phyloP scores from a whole-genome alignment of 2,797 vertebrate species.

The Dendrocincla tyrannina region DNA sequence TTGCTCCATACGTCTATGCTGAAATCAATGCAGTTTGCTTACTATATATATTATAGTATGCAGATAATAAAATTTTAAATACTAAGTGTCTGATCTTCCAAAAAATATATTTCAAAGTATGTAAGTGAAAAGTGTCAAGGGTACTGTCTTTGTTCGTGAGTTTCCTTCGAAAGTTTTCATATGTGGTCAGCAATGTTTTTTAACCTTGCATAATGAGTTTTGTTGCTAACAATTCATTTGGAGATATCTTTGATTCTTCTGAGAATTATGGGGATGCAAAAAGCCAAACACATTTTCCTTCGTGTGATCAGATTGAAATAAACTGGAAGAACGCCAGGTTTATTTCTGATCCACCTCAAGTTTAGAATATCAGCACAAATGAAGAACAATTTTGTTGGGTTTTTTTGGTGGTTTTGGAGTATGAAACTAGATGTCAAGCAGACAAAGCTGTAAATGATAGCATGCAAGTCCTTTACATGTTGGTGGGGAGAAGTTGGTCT shows the following conservation, averaged over 20 bases:
- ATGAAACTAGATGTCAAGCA: neutral
- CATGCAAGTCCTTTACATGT: neutral
- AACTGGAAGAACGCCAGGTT: constrained; percentile 14
- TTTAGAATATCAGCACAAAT: neutral
- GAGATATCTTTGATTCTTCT: neutral
- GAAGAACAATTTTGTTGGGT: neutral
- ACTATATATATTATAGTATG: neutral
- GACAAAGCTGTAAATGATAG: constrained; percentile 11
- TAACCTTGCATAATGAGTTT: neutral
- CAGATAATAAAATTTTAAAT: neutral
- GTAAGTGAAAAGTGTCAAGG: neutral
- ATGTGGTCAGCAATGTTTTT: neutral
- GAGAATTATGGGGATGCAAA: neutral
- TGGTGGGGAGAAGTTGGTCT: neutral
- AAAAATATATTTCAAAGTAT: neutral
- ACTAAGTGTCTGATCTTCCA: neutral
- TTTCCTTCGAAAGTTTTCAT: neutral
- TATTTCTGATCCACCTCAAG: constrained; percentile 29
- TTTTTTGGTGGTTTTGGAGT: neutral
- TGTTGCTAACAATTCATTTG: neutral
- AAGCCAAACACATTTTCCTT: neutral
- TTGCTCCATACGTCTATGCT: neutral
- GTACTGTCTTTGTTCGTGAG: neutral
- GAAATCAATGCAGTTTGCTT: neutral
- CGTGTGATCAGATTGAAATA: neutral